Percentiles rank a stretch among this genome's conserved stretches.
Conservation (phyloP, 2,888 invertebrate genomes). For the Tortrix viridana region DNA sequence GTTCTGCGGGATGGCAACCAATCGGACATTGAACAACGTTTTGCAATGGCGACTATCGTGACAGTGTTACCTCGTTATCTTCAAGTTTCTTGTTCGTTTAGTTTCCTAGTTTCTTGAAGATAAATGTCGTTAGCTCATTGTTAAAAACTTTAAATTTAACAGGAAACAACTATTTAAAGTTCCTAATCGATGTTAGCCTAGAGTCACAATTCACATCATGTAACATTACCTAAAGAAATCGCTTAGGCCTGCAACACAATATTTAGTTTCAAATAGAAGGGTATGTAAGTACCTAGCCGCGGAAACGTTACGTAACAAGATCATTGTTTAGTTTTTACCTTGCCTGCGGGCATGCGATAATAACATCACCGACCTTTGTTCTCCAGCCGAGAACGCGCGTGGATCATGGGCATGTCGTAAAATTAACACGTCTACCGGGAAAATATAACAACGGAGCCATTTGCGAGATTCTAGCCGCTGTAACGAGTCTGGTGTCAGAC, state of each 20-base stretch:
- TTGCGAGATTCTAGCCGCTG: not conserved
- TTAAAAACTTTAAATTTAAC: conserved; percentile 6
- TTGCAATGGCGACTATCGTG: conserved; percentile 51
- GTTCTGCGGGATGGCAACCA: conserved; percentile 39
- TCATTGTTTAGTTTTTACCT: conserved; percentile 48
- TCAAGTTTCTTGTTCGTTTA: conserved; percentile 20
- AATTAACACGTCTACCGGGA: conserved; percentile 30
- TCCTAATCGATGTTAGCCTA: not conserved
- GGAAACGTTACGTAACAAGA: conserved; percentile 46
- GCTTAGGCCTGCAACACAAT: not conserved
- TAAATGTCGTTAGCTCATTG: conserved; percentile 20
- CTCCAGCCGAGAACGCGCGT: conserved; percentile 30
- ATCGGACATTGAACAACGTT: conserved; percentile 47
- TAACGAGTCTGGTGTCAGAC: conserved; percentile 27
- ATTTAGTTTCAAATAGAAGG: conserved; percentile 9
- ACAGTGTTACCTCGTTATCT: conserved; percentile 43
- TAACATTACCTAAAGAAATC: not conserved
- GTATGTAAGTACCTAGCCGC: conserved; percentile 38
- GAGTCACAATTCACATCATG: not conserved
- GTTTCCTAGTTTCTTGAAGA: conserved; percentile 19
- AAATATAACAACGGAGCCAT: not conserved
- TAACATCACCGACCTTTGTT: conserved; percentile 41
- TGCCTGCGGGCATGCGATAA: conserved; percentile 41
- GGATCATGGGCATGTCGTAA: conserved; percentile 38
- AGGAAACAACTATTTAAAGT: not conserved